Percentiles rank a stretch among this genome's conserved stretches.
Conservation (phyloP, 2,888 invertebrate genomes). For the Eremobia ochroleuca region DNA sequence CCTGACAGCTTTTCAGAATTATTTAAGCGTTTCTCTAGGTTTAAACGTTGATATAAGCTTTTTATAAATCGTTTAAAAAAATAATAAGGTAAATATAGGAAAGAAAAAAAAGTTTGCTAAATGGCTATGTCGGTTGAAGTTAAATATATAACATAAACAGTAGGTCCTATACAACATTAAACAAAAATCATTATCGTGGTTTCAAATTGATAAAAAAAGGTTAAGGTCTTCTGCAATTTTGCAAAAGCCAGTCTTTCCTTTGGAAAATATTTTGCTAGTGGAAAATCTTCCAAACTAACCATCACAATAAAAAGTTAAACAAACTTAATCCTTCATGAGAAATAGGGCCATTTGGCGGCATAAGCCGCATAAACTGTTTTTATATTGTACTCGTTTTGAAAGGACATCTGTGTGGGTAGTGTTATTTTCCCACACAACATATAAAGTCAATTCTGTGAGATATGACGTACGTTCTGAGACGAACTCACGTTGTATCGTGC, state of each 20-base stretch:
- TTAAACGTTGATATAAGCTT: not conserved
- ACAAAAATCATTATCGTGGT: not conserved
- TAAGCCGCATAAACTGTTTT: conserved; percentile 16
- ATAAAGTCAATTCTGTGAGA: conserved; percentile 31
- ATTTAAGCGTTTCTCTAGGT: not conserved
- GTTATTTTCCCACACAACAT: conserved; percentile 12
- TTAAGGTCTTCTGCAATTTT: not conserved
- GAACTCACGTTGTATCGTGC: conserved; percentile 1
- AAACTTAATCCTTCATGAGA: conserved; percentile 1
- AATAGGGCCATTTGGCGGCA: conserved; percentile 18
- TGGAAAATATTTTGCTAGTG: not conserved
- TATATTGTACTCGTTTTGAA: conserved; percentile 21
- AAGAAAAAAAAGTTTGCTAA: not conserved
- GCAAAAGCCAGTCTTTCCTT: not conserved
- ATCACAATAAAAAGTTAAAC: not conserved
- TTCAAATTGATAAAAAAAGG: not conserved
- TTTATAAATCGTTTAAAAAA: not conserved
- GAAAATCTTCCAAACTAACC: not conserved
- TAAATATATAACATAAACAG: not conserved
- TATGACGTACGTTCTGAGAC: conserved; percentile 11
- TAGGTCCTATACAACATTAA: not conserved
- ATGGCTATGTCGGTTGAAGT: not conserved
- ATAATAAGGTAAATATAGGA: not conserved
- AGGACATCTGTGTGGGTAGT: not conserved
- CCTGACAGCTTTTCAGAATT: not conserved